A percentile compares a stretch with the other conserved stretches of the same genome.
Evolutionary conservation across 2,888 invertebrate genomes (phyloP).

Genomic region (Tholera decimalis): DNA sequence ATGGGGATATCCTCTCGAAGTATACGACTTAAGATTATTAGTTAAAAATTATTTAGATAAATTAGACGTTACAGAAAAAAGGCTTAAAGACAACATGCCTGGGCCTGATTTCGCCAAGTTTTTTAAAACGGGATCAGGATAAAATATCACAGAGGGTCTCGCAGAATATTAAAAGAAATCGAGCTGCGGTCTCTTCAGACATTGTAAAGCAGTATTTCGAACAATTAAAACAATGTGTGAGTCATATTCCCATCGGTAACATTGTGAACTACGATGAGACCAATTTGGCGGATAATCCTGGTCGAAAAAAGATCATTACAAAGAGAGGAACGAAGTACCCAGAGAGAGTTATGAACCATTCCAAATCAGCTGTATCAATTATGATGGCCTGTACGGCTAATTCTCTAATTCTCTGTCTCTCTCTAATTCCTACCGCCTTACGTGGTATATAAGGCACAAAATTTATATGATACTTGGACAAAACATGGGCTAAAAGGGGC

Average conservation of each 20-base stretch:
- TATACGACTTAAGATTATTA: too few relatives aligned
- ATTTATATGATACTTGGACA: conserved; percentile 68
- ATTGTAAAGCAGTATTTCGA: conserved; percentile 38
- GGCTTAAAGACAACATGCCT: too few relatives aligned
- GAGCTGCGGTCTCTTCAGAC: too few relatives aligned
- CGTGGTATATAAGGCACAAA: conserved; percentile 77
- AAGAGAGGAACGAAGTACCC: conserved; percentile 51
- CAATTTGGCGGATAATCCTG: conserved; percentile 52
- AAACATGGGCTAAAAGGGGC: conserved; percentile 66
- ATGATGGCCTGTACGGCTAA: conserved; percentile 76
- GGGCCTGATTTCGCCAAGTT: too few relatives aligned
- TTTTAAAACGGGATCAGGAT: too few relatives aligned
- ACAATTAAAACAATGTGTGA: too few relatives aligned
- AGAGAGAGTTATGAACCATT: conserved; percentile 32
- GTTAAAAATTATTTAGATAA: conserved; percentile 50
- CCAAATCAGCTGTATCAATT: conserved; percentile 63
- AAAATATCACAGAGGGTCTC: too few relatives aligned
- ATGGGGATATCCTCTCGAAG: too few relatives aligned
- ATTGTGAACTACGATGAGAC: conserved; percentile 59
- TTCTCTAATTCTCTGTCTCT: too few relatives aligned
- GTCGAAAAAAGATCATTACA: conserved; percentile 39
- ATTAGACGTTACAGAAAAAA: conserved; percentile 33
- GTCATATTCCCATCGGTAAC: conserved; percentile 31
- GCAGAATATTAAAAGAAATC: too few relatives aligned
- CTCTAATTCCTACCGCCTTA: conserved; percentile 75